A percentile compares a stretch with the other conserved stretches of the same genome.
Conservation (phyloP, 2,888 invertebrate genomes). For the Drosophila vallismaia region DNA sequence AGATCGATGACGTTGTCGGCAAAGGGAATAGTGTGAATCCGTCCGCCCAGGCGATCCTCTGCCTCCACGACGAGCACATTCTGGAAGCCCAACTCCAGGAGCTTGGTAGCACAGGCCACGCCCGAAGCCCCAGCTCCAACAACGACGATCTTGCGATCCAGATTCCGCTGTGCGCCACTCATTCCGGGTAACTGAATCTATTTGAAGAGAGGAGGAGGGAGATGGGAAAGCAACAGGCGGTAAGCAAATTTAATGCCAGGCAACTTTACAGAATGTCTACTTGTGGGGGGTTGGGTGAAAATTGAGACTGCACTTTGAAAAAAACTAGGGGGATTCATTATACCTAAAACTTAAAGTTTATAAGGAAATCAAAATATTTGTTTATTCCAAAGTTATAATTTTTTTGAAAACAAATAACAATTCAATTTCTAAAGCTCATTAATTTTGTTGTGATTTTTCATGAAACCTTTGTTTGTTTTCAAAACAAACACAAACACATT, state of each 20-base stretch:
- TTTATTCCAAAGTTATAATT: neutral
- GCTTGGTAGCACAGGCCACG: slow-evolving; percentile 83
- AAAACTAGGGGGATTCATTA: neutral
- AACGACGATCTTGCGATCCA: slow-evolving; percentile 79
- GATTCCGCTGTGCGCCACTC: slow-evolving; percentile 45
- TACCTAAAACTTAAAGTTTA: no score
- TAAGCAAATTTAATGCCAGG: slow-evolving; percentile 13
- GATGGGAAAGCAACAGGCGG: slow-evolving; percentile 6
- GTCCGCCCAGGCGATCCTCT: slow-evolving; percentile 87
- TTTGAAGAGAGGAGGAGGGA: neutral
- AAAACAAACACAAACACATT: neutral
- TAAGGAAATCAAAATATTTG: neutral
- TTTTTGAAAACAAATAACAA: neutral
- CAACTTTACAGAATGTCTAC: slow-evolving; percentile 7
- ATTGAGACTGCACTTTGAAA: slow-evolving; percentile 5
- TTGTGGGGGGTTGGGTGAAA: slow-evolving; percentile 2
- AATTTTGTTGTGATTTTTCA: neutral
- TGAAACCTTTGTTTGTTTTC: neutral
- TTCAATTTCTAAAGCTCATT: neutral
- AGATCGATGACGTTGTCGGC: slow-evolving; percentile 85
- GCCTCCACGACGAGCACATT: slow-evolving; percentile 87
- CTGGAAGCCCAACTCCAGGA: slow-evolving; percentile 83
- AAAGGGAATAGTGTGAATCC: slow-evolving; percentile 86
- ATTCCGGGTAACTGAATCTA: slow-evolving; percentile 30
- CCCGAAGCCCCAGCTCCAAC: slow-evolving; percentile 84